These are phyloP conservation scores for Yponomeuta sedellus DNA, from an alignment of 2,888 invertebrate species.

Conservation along the genomic window DNA sequence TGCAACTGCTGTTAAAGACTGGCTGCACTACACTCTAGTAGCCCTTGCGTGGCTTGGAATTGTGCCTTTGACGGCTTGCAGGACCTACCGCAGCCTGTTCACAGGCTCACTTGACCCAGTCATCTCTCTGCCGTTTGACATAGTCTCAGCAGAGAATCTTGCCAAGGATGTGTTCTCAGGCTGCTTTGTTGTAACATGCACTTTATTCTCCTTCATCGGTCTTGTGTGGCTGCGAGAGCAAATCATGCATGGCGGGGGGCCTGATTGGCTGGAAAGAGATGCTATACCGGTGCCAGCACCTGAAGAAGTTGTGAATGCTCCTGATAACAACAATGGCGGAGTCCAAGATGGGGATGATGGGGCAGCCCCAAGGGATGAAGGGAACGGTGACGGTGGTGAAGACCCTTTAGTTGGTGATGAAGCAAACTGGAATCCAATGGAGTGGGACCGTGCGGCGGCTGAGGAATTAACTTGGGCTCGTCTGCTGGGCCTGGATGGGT, in stretches of 20 bases:
- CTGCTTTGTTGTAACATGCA: conserved; percentile 97
- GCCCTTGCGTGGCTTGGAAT: conserved; percentile 98
- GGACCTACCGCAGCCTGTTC: conserved; percentile 95
- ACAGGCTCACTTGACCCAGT: conserved; percentile 91
- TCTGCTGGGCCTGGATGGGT: conserved; percentile 95
- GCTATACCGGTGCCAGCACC: conserved; percentile 68
- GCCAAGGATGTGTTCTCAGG: conserved; percentile 97
- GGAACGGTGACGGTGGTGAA: conserved; percentile 56
- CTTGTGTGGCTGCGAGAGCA: conserved; percentile 98
- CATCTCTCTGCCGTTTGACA: conserved; percentile 91
- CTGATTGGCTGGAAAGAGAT: conserved; percentile 94
- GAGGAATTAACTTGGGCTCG: conserved; percentile 99
- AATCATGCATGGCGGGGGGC: conserved; percentile 97
- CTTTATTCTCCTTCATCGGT: conserved; percentile 96
- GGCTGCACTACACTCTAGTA: conserved; percentile 98
- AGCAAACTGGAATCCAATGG: conserved; percentile 98
- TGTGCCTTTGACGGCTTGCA: conserved; percentile 96
- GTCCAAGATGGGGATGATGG: conserved; percentile 55
- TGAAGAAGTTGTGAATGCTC: conserved; percentile 51
- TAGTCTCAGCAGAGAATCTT: conserved; percentile 94
- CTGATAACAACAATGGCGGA: conserved; percentile 69
- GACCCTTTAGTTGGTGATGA: conserved; percentile 82
- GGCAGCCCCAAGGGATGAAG: conserved; percentile 49
- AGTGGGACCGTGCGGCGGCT: conserved; percentile 98
- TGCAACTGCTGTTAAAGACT: conserved; percentile 94